Conservation (phyloP, 1,140 invertebrate species). For the Harlomillsia oculata region DNA sequence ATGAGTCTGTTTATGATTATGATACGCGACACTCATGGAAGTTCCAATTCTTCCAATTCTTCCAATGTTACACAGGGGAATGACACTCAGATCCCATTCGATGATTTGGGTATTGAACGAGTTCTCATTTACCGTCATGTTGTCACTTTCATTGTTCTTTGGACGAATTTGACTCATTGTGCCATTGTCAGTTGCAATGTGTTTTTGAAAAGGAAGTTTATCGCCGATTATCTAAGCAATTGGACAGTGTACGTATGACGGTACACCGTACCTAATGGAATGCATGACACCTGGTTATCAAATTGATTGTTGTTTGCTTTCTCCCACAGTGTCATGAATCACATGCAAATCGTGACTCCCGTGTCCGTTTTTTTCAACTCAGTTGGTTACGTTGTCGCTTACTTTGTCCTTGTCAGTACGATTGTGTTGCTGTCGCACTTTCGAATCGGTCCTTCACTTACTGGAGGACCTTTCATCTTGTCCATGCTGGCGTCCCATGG, state of each 20-base stretch:
- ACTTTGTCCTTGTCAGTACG: neutral
- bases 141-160: constrained; percentile 10
- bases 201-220: neutral
- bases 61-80: too few species aligned
- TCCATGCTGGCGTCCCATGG: neutral
- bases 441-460: neutral
- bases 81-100: too few species aligned
- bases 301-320: neutral
- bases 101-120: too few species aligned
- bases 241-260: constrained; percentile 15
- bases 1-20: too few species aligned
- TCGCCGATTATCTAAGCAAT: constrained; percentile 18
- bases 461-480: neutral
- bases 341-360: neutral
- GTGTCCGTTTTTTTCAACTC: neutral
- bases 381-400: neutral
- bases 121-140: constrained; percentile 8
- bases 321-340: neutral
- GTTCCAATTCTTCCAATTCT: too few species aligned
- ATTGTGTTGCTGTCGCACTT: neutral
- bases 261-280: neutral
- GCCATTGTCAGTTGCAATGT: constrained; percentile 1
- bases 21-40: too few species aligned
- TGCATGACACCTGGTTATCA: neutral
- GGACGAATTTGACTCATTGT: constrained; percentile 4